Conservation (phyloP, 1,140 invertebrate genomes). For the Pseudomyrmex flavicornis region DNA sequence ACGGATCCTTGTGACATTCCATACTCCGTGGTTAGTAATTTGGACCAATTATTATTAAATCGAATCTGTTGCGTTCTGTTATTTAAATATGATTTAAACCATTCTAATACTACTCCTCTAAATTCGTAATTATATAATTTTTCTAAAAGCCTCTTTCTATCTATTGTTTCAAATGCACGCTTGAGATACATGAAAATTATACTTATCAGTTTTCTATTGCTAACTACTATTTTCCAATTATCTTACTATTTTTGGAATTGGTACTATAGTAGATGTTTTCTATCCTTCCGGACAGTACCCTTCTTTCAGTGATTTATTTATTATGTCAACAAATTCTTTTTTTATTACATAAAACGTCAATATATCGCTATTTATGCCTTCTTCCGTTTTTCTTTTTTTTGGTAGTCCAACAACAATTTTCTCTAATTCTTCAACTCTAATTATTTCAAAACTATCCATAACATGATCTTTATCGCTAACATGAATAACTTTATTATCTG, state of each 20-base stretch:
- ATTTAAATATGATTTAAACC: conserved; percentile 8
- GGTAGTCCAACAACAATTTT: conserved; percentile 16
- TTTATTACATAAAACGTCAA: conserved; percentile 16
- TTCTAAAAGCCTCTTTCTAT: neutral
- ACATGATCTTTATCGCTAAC: neutral
- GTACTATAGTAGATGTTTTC: conserved; percentile 66
- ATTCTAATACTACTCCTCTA: neutral
- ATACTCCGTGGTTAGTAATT: neutral
- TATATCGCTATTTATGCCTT: conserved; percentile 27
- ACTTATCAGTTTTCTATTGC: neutral
- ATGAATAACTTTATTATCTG: neutral
- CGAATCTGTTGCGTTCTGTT: conserved; percentile 20
- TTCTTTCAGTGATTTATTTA: conserved; percentile 56
- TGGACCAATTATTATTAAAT: conserved; percentile 8
- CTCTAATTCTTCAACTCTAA: neutral
- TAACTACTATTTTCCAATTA: neutral
- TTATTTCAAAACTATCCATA: conserved; percentile 1
- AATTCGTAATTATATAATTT: neutral
- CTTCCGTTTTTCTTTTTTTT: conserved; percentile 24
- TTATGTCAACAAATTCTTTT: conserved; percentile 35
- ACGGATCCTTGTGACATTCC: neutral
- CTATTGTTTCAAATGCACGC: conserved; percentile 4
- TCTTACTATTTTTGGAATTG: conserved; percentile 63
- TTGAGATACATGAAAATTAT: conserved; percentile 19
- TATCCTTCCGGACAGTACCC: conserved; percentile 56